Conservation (phyloP, 2,113 vertebrate species). For the Lophura nycthemera region DNA sequence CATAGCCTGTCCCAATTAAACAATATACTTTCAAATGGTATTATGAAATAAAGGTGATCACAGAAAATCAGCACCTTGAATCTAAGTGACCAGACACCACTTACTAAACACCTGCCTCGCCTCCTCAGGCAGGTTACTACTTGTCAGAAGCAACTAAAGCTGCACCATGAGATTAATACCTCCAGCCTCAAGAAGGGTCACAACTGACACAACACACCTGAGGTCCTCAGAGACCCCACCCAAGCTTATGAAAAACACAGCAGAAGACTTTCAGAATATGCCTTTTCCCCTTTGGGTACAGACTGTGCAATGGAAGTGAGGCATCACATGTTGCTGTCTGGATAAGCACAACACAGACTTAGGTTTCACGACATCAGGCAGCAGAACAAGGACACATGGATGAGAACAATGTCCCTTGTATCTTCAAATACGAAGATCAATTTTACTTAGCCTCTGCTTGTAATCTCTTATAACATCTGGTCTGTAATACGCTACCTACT, state of each 20-base stretch:
- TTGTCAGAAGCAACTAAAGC: background rate
- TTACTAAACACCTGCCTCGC: background rate
- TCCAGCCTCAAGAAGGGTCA: background rate
- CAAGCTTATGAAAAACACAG: background rate
- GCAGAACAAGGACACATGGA: background rate
- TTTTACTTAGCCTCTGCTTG: background rate
- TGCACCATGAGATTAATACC: background rate
- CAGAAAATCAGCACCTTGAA: background rate
- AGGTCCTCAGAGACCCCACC: background rate
- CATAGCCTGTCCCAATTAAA: background rate
- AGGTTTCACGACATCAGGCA: background rate
- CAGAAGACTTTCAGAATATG: background rate
- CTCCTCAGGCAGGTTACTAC: background rate
- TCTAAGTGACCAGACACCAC: background rate
- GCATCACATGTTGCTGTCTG: background rate
- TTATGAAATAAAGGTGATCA: background rate
- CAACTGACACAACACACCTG: background rate
- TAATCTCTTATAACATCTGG: background rate
- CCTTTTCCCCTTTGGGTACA: background rate
- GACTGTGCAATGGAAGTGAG: background rate
- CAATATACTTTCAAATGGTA: background rate
- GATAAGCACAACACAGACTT: background rate
- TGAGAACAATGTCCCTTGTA: fast-evolving
- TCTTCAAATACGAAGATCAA: background rate
- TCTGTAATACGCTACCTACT: background rate